Evolutionary conservation across 2,797 vertebrate genomes (phyloP), one percentile per base, ranked within the genome.

Genomic region (Uromys caudimaculatus): DNA sequence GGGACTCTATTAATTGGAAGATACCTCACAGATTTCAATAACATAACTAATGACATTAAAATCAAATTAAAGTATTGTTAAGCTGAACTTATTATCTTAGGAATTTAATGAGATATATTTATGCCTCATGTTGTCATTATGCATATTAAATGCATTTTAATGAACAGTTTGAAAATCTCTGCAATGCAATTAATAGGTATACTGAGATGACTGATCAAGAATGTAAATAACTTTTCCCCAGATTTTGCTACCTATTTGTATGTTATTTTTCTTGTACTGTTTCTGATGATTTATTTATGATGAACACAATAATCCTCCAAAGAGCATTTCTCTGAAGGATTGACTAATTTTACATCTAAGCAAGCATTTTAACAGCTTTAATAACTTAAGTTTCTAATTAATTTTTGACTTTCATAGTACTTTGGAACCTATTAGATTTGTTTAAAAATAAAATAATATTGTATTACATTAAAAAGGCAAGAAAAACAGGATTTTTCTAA

Each of bases 381-480:
- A 82, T 56, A 71, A 50, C 38, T 50, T 44, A 79, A 95, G 60
- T 76, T 90, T 0, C 11, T 90, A 10, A 85, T 88, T 88, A 58
- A 35, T 71, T 41, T 78, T 13, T 73, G 10, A 9, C 13, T 88
- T 16, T 23, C 2, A 13, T 78, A 86, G 41, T 62, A 17, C 17
- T 81, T n/a, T 58, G n/a, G 8, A 23, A 71, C 0, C 38, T 0
- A 58, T 91, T 76, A 91, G 85, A 97, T 47, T 69, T 78, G 12
- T 83, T 92, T 56, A 14, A 89, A 14, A 38, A 24, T 90, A 91
- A 97, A 92, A 79, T 56, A 14, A 93, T 91, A 90, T 16, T 78
- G 6, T 60, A 86, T 79, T 92, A 29, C 27, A 58, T 69, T 35
- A 77, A 47, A 75, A 52, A 44, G 19, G 23, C 29, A 77, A 90